Evolutionary conservation across 2,888 invertebrate genomes (phyloP).

Genomic region (Brachycybe producta): DNA sequence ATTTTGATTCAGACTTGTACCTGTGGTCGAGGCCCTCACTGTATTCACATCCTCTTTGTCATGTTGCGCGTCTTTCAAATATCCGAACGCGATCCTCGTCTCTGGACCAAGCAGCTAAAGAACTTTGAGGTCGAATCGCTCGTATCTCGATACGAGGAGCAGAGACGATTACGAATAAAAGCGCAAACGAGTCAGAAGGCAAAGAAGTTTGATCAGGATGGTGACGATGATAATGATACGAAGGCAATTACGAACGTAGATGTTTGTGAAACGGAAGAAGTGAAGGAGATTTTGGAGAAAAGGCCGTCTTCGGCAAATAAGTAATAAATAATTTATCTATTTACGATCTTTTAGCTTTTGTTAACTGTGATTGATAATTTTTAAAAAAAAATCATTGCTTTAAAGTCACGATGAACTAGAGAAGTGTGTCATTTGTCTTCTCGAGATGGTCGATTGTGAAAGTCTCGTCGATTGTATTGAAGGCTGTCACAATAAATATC

Average conservation of each 20-base stretch:
- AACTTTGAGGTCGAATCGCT: slow-evolving; percentile 38
- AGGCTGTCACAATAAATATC: slow-evolving; percentile 36
- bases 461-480: slow-evolving; percentile 35
- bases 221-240: neutral
- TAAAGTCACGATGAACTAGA: slow-evolving; percentile 32
- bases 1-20: slow-evolving; percentile 33
- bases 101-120: slow-evolving; percentile 35
- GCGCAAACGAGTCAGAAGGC: too few species aligned
- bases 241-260: too few species aligned
- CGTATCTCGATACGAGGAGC: slow-evolving; percentile 10
- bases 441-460: slow-evolving; percentile 38
- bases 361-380: too few species aligned
- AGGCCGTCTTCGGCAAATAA: too few species aligned
- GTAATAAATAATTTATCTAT: too few species aligned
- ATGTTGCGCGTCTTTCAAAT: slow-evolving; percentile 39
- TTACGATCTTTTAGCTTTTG: too few species aligned
- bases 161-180: slow-evolving; percentile 1
- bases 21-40: slow-evolving; percentile 36
- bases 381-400: too few species aligned
- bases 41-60: slow-evolving; percentile 38
- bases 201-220: too few species aligned
- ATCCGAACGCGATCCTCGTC: slow-evolving; percentile 32
- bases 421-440: slow-evolving; percentile 37
- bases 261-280: too few species aligned
- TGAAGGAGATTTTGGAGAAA: neutral